Evolutionary conservation across 2,888 invertebrate genomes (phyloP).

Genomic region (Poecilobothrus nobilitatus): DNA sequence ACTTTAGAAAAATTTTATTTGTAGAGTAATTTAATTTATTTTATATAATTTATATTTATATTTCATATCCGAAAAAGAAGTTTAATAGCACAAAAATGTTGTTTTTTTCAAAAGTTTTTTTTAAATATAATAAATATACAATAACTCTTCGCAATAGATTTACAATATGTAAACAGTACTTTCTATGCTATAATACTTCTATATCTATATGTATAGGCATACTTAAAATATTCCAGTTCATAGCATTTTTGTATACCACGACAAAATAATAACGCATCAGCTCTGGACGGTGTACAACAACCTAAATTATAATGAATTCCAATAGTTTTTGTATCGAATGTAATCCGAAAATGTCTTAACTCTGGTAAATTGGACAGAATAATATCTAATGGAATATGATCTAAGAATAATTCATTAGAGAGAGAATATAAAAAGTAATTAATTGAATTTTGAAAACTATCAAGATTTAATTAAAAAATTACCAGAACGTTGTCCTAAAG

Average conservation of each 20-base stretch:
- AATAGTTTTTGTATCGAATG: constrained; percentile 40
- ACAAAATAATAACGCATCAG: constrained; percentile 34
- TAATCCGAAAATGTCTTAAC: constrained; percentile 37
- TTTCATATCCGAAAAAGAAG: too few relatives aligned
- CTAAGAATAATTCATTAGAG: constrained; percentile 26
- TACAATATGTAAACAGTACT: background rate
- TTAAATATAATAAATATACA: background rate
- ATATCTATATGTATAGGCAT: constrained; percentile 13
- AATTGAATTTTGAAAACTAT: background rate
- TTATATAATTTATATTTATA: too few relatives aligned
- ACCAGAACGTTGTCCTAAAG: constrained; percentile 28
- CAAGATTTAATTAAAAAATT: background rate
- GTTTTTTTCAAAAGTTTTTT: background rate
- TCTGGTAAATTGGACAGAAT: constrained; percentile 41
- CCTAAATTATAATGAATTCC: constrained; percentile 39
- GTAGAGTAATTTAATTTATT: constrained; percentile 10
- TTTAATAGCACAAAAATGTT: too few relatives aligned
- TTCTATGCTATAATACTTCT: too few relatives aligned
- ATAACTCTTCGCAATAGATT: background rate
- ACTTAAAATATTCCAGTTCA: constrained; percentile 39
- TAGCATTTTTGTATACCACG: constrained; percentile 38
- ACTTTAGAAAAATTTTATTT: constrained; percentile 24
- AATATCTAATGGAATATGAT: constrained; percentile 44
- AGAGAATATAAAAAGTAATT: too few relatives aligned
- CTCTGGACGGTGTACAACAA: constrained; percentile 38